Evolutionary conservation across 1,140 invertebrate genomes (phyloP).

Genomic region (Schlechtendalia chinensis): DNA sequence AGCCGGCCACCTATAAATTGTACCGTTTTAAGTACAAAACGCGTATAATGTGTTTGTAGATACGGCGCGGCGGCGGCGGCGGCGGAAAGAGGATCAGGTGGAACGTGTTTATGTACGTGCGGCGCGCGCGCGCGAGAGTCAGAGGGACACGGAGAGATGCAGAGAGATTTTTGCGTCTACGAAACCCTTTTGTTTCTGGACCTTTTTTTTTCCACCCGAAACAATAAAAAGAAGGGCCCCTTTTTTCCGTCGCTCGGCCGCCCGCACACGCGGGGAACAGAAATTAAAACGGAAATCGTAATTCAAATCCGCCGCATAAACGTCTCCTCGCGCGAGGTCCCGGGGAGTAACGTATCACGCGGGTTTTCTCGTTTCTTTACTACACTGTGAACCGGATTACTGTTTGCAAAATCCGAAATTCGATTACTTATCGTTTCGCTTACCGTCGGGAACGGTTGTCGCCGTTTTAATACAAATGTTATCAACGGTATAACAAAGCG

Average conservation of each 20-base stretch:
- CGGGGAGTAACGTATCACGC: neutral
- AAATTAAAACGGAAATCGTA: constrained; percentile 46
- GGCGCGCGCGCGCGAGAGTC: neutral
- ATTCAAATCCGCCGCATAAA: constrained; percentile 5
- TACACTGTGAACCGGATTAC: neutral
- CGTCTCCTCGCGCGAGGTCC: neutral
- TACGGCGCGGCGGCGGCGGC: neutral
- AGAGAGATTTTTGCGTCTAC: constrained; percentile 45
- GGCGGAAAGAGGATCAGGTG: neutral
- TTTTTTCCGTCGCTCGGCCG: constrained; percentile 4
- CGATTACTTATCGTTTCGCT: neutral
- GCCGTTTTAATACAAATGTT: too few relatives aligned
- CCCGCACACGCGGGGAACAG: neutral
- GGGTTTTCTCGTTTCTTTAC: neutral
- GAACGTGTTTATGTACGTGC: too few relatives aligned
- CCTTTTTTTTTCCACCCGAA: constrained; percentile 40
- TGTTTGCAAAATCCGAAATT: neutral
- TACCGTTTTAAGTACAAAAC: constrained; percentile 50
- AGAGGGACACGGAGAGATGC: neutral
- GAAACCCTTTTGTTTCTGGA: constrained; percentile 47
- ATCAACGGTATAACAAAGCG: too few relatives aligned
- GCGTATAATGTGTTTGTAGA: constrained; percentile 35
- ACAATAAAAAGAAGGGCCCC: constrained; percentile 43
- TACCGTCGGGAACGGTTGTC: too few relatives aligned
- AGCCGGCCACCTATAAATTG: constrained; percentile 47